Percentiles rank a stretch among this genome's conserved stretches.
Evolutionary conservation across 2,113 vertebrate species (phyloP).

Genomic region (Indri indri): DNA sequence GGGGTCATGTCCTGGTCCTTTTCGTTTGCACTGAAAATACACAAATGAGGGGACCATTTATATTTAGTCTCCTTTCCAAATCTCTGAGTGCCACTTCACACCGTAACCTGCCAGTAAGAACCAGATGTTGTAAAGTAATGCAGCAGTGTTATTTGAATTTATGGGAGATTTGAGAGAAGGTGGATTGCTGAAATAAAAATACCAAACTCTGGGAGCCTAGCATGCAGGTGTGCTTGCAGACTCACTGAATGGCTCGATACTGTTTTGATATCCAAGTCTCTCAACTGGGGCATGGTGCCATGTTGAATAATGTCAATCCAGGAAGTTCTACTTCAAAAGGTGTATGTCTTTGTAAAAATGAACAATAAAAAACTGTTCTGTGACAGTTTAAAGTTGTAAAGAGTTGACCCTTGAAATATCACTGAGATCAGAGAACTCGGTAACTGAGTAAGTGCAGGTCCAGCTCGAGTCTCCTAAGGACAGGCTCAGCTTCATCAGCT

Average conservation of each 20-base stretch:
- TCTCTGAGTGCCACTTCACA: background rate
- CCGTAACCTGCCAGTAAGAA: background rate
- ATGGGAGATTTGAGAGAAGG: conserved; percentile 28
- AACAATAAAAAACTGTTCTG: background rate
- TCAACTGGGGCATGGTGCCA: background rate
- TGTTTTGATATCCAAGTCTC: background rate
- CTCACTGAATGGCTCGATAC: fast-evolving
- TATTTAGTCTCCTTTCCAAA: background rate
- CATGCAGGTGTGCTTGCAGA: background rate
- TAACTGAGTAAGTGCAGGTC: background rate
- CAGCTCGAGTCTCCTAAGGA: background rate
- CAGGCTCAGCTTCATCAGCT: background rate
- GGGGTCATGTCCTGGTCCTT: background rate
- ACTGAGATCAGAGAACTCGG: background rate
- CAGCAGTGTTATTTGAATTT: background rate
- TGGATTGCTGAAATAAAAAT: background rate
- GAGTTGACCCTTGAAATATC: background rate
- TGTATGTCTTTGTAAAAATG: background rate
- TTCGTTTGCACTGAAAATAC: background rate
- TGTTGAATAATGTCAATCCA: background rate
- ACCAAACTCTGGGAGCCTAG: background rate
- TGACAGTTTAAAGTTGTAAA: background rate
- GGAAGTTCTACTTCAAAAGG: background rate
- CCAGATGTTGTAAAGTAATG: background rate
- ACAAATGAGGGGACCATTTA: background rate